Evolutionary conservation across 2,888 invertebrate genomes (phyloP), one percentile per base, ranked within the genome.

Genomic region (Aspidiotus destructor): DNA sequence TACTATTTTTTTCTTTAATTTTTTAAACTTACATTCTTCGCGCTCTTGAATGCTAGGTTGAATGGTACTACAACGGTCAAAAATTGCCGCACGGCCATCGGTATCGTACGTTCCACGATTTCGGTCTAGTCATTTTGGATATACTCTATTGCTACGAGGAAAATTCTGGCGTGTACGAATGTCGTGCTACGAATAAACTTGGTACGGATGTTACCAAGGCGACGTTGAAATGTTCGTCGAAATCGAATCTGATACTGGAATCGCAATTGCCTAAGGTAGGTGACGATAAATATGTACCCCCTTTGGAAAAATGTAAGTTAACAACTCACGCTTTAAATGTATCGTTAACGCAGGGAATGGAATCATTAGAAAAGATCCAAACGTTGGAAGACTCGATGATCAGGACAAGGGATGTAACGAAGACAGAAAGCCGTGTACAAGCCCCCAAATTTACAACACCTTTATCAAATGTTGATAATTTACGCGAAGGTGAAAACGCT

Each of bases 91-190:
- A 90, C 79, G 98, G 97, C 63, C 96, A 97, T 78, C 86, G 98
- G 73, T 98, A 95, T 79, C 86, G 96, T 74, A 96, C 96, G 68
- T 94, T 96, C 87, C 93, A 96, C 76, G 96, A 97, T 76, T 97
- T 97, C 77, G 96, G 96, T 71, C 92, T 94, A 75, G 96, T 96
- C 62, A 94, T 95, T 74, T 82, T 97, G 75, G 96, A 96, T 76
- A 95, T 97, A 74, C 79, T 94, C 52, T 96, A 95, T 76, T 95
- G 94, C 75, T 96, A 96, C 76, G 96, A 94, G 79, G 94, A 95
- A 80, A 96, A 96, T 77, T 92, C 92, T 58, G 95, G 95, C 63
- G 86, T 86, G 70, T 96, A 95, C 76, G 94, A 95, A 80, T 95
- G 95, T 76, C 84, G 92, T 74, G 96, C 96, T 52, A 85, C 86